phyloP scores from a whole-genome alignment of 35 echinoderm and acorn worm genomes.

The Holothuria glaberrima region DNA sequence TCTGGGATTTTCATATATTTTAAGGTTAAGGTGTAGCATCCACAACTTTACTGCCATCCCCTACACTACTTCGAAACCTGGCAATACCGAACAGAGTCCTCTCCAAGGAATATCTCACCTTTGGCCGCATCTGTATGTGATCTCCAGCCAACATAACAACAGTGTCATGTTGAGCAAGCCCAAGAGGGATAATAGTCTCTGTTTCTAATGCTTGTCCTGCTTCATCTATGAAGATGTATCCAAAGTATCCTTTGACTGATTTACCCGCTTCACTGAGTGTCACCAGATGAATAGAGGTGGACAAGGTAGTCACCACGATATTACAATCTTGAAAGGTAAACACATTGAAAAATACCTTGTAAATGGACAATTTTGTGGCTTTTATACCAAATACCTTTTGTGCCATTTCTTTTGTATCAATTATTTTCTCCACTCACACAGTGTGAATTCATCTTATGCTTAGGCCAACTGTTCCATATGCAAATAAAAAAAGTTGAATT shows the following conservation, averaged over 20 bases:
- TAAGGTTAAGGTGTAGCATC: too few species aligned
- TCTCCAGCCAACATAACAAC: conserved; percentile 87
- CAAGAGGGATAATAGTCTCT: too few species aligned
- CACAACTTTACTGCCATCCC: background rate
- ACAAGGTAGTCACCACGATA: conserved; percentile 80
- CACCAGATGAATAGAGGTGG: conserved; percentile 63
- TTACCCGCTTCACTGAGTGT: background rate
- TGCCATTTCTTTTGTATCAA: too few species aligned
- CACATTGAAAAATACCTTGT: background rate
- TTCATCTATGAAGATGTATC: conserved; percentile 96
- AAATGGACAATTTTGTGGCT: too few species aligned
- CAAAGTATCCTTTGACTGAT: conserved; percentile 71
- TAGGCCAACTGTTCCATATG: too few species aligned
- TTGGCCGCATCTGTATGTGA: conserved; percentile 90
- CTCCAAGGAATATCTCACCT: conserved; percentile 52
- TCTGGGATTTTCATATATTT: too few species aligned
- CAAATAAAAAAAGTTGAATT: too few species aligned
- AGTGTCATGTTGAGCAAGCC: conserved; percentile 72
- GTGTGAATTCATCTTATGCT: too few species aligned
- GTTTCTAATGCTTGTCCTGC: conserved; percentile 89
- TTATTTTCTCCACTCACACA: too few species aligned
- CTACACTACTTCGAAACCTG: background rate
- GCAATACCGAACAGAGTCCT: background rate
- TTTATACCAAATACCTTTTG: too few species aligned
- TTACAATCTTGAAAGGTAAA: conserved; percentile 27